Evolutionary conservation across 2,113 vertebrate species (phyloP).

Genomic region (Scomber colias): DNA sequence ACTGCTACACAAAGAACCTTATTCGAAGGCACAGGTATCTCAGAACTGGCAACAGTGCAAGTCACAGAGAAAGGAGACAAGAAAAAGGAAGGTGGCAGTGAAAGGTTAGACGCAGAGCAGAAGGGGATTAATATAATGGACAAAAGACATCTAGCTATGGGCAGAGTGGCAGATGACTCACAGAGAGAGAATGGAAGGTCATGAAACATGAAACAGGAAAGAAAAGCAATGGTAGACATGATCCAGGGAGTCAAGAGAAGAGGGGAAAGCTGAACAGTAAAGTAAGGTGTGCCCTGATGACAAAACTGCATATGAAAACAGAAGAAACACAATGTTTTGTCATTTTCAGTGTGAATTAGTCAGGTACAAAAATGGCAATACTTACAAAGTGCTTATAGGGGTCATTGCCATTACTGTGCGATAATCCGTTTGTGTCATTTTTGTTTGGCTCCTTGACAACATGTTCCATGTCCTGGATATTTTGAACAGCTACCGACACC

Average conservation of each 20-base stretch:
- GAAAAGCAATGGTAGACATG: neutral
- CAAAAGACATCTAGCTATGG: slow-evolving; percentile 18
- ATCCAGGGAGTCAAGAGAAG: neutral
- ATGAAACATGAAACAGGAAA: neutral
- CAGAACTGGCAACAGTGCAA: neutral
- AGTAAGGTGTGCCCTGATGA: neutral
- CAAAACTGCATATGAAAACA: too few relatives aligned
- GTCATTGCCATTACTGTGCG: slow-evolving; percentile 75
- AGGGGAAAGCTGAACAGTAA: neutral
- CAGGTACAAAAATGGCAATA: slow-evolving; percentile 38
- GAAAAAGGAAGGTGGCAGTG: neutral
- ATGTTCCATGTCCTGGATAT: slow-evolving; percentile 84
- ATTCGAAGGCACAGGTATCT: slow-evolving; percentile 31
- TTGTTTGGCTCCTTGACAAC: slow-evolving; percentile 85
- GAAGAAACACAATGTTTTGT: too few relatives aligned
- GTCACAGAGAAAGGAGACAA: neutral
- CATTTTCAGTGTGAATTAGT: neutral
- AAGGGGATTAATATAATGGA: slow-evolving; percentile 21
- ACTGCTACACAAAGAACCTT: slow-evolving; percentile 3
- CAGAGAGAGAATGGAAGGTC: slow-evolving; percentile 17
- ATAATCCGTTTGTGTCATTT: slow-evolving; percentile 62
- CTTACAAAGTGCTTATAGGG: slow-evolving; percentile 91
- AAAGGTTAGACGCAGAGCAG: slow-evolving; percentile 4
- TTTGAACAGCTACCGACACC: slow-evolving; percentile 85
- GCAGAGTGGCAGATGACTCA: slow-evolving; percentile 24